Base-by-base conservation (phyloP, 53 echinoderm and acorn worm genomes). In the Luidia sarsii region DNA sequence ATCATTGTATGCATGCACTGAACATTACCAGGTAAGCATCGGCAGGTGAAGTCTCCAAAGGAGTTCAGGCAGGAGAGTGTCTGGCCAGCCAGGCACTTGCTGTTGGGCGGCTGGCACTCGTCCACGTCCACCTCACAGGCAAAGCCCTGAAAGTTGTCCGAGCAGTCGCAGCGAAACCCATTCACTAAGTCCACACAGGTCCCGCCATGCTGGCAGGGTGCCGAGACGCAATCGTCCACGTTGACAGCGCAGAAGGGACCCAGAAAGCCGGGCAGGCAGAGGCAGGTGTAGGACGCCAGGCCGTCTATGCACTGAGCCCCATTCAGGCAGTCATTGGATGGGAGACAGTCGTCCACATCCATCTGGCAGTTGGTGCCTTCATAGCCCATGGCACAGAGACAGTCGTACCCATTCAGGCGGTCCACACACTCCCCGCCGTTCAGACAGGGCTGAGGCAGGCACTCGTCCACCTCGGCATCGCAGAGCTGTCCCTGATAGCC, bases 301-400 rank as follows among this genome's bases (percentile, higher is more conserved):
- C 89, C 93, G 28, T 97, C 97, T 20, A 89, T 43, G 50, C 97
- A 97, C 1, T 75, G 89, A 1, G 93, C 93, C 4, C 80, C 87
- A 68, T 97, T 88, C 61, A 81, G 89, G 22, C 97, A 97, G 19
- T 83, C 50, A 60, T 93, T 91, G 35, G 35, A 28, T 0, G 84
- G 36, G 3, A 65, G 55, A 46, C 97, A 97, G 43, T 97, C 97
- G 43, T 97, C 87, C 68, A 91, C 80, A 46, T 97, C 39, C 5
- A 50, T 65, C 54, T 97, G 89, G 35, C 97, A 97, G 37, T 18
- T 27, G 7, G 57, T 72, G 33, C 97, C 97, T 16, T 68, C 64
- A 39, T 89, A 94, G 8, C 97, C 97, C 33, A 86, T 60, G 45
- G 83, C 66, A 72, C 97, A 97, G 13, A 31, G n/a, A 30, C 97